Conservation (phyloP, 2,113 vertebrate species). For the Poecilia latipinna region DNA sequence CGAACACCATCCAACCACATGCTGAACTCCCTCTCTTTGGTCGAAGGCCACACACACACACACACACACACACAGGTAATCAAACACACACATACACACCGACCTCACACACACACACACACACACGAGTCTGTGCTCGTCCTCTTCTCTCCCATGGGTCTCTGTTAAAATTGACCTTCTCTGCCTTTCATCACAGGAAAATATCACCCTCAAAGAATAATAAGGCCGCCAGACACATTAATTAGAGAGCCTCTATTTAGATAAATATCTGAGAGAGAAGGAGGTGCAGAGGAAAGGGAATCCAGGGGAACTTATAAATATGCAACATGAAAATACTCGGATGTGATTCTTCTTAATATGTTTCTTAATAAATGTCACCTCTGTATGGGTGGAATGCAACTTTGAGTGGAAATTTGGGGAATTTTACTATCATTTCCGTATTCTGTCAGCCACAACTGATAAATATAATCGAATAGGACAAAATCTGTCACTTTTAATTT, state of each 20-base stretch:
- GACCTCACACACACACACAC: not conserved
- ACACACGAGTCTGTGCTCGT: conserved; percentile 4
- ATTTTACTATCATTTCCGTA: not conserved
- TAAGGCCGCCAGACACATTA: conserved; percentile 91
- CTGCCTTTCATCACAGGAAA: conserved; percentile 74
- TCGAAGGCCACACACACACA: not conserved
- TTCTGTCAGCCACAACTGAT: not conserved
- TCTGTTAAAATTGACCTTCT: conserved; percentile 79
- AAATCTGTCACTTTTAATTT: not conserved
- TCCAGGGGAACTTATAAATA: conserved; percentile 87
- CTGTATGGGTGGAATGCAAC: conserved; percentile 35
- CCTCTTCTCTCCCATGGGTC: conserved; percentile 66
- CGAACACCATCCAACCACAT: conserved; percentile 10
- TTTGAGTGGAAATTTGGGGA: not conserved
- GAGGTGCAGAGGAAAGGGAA: conserved; percentile 34
- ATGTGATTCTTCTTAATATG: conserved; percentile 58
- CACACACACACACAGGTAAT: conserved; percentile 26
- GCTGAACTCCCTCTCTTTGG: conserved; percentile 1
- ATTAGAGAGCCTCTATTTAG: conserved; percentile 92
- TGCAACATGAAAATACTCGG: conserved; percentile 84
- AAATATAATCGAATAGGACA: not conserved
- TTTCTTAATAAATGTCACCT: conserved; percentile 44
- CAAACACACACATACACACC: not conserved
- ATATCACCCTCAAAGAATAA: conserved; percentile 86
- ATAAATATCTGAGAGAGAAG: conserved; percentile 80